Evolutionary conservation across 2,888 invertebrate species (phyloP), one percentile per base, ranked within the genome.

Genomic region (Thymelicus acteon): DNA sequence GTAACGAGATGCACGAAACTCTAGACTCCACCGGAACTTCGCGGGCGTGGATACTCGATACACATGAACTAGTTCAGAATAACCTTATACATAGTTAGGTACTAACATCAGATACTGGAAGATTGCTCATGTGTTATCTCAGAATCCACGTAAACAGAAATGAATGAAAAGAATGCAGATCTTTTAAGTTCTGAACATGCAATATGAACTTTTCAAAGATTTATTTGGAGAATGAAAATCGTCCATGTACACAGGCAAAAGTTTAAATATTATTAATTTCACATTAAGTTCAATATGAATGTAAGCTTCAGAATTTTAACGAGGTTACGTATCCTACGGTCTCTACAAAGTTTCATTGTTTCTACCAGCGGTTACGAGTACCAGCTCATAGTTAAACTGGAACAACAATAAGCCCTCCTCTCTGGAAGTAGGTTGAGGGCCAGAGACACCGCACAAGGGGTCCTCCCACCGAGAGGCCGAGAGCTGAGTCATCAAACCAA

Each of bases 401-500:
- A 49, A 63, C 68, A 63, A 70, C 69, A 70, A 70, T 70, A 60
- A 70, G 58, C 57, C 60, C 58, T 58, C 54, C 61, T 61, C 67
- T 48, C 48, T 39, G 40, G 39, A 70, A 58, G 69, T 70, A 70
- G 69, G 69, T 70, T 70, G 69, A 70, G 69, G 58, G 48, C 58
- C 37, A 62, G 48, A 63, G 69, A 70, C 63, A 63, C 62, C 62
- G 62, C 62, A 63, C 63, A 54, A 69, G 69, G 58, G 48, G 63
- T 64, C 69, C 69, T 70, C 57, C 44, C 62, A 44, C 52, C 54
- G 44, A 54, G 69, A 48, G 69, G 57, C 58, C 47, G 31, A 63
- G 63, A 60, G 63, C 69, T 37, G 63, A 70, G 58, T 70, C 69
- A 61, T 61, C 68, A 69, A 63, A 62, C 69, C 69, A 64, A 24